A percentile compares a stretch with the other conserved stretches of the same genome.
These are phyloP conservation scores for Pristiophorus japonicus DNA, from an alignment of 2,113 vertebrate species.

Conservation along the genomic window DNA sequence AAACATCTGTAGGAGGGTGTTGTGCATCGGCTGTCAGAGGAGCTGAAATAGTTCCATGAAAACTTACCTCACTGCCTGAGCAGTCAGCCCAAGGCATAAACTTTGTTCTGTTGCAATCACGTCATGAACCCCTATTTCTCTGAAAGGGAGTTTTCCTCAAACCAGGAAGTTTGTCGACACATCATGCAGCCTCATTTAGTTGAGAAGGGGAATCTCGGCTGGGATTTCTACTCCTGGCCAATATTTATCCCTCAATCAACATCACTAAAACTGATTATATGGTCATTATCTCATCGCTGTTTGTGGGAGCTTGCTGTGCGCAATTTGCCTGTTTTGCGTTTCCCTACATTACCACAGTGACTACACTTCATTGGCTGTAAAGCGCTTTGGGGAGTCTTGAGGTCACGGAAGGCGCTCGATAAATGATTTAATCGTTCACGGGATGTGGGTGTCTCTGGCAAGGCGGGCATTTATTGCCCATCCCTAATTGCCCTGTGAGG, in stretches of 20 bases:
- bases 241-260: background rate
- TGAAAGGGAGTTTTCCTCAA: background rate
- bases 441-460: too few relatives aligned
- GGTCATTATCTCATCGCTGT: background rate
- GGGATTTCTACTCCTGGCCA: background rate
- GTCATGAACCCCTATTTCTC: background rate
- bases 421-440: background rate
- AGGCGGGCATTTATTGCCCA: too few relatives aligned
- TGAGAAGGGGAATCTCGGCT: too few relatives aligned
- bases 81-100: background rate
- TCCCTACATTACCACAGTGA: background rate
- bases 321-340: background rate
- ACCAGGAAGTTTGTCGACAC: background rate
- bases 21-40: background rate
- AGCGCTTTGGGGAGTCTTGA: too few relatives aligned
- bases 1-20: constrained; percentile 5
- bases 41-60: background rate
- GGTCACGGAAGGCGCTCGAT: background rate
- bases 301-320: background rate
- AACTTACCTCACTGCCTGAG: background rate
- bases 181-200: background rate
- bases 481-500: too few relatives aligned
- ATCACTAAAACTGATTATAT: background rate
- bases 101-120: background rate
- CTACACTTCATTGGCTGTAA: background rate